Percentiles rank a stretch among this genome's conserved stretches.
These are phyloP conservation scores for Horisme vitalbata DNA, from an alignment of 2,888 invertebrate species.

Conservation along the genomic window DNA sequence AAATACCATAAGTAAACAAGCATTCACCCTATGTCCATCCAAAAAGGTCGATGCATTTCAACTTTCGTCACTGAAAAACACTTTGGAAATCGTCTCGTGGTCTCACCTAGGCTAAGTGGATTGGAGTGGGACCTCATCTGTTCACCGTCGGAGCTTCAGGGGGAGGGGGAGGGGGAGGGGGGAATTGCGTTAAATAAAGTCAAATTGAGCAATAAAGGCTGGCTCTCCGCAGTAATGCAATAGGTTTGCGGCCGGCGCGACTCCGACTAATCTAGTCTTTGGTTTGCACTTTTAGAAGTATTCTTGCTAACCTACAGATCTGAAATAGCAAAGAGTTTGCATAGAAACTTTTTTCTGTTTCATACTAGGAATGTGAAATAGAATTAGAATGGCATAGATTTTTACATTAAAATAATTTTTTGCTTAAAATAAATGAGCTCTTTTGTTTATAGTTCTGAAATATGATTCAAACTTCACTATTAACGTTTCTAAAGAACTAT, in stretches of 20 bases:
- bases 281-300: constrained; percentile 7
- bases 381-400: no score
- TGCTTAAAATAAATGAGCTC: no score
- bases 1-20: no score
- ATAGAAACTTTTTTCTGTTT: no score
- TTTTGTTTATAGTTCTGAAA: no score
- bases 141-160: constrained; percentile 66
- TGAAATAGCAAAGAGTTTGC: no score
- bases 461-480: no score
- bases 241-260: constrained; percentile 59
- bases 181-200: constrained; percentile 80
- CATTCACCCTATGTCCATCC: no score
- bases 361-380: no score
- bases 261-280: constrained; percentile 62
- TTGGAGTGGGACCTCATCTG: constrained; percentile 80
- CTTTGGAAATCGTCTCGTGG: constrained; percentile 52
- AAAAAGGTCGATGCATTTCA: constrained; percentile 18
- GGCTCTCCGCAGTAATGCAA: constrained; percentile 75
- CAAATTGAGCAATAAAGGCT: constrained; percentile 83
- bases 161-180: constrained; percentile 38
- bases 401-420: no score
- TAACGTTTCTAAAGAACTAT: no score
- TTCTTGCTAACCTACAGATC: no score
- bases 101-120: constrained; percentile 78
- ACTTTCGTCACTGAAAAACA: constrained; percentile 44